Percentiles rank a stretch among this genome's conserved stretches.
Evolutionary conservation across 2,113 vertebrate species (phyloP).

Genomic region (Syngnathoides biaculeatus): DNA sequence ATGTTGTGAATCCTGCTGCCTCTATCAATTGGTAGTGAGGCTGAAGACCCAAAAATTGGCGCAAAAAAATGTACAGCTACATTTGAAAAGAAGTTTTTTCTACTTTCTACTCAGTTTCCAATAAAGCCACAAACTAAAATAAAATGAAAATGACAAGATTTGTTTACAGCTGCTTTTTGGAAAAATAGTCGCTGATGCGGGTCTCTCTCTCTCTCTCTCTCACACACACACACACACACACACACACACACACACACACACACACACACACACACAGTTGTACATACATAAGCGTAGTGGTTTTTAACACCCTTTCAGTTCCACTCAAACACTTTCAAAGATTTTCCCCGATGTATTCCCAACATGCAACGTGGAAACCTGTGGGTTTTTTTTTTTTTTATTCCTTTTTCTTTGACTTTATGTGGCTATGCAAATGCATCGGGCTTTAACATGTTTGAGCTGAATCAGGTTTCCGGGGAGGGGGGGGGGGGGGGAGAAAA

Average conservation of each 20-base stretch:
- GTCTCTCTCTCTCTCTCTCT: too few species aligned
- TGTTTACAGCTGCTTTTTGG: too few species aligned
- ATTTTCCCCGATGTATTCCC: conserved; percentile 10
- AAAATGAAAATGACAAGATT: too few species aligned
- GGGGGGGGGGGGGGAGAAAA: conserved; percentile 31
- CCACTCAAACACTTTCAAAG: conserved; percentile 16
- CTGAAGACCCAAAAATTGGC: too few species aligned
- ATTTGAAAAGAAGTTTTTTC: too few species aligned
- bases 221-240: conserved; percentile 32
- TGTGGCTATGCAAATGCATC: conserved; percentile 42
- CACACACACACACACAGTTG: too few species aligned
- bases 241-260: conserved; percentile 27
- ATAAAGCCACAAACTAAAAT: too few species aligned
- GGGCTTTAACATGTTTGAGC: conserved; percentile 39
- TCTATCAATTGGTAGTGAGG: too few species aligned
- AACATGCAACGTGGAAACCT: conserved; percentile 13
- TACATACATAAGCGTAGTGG: conserved; percentile 44
- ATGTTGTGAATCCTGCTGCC: too few species aligned
- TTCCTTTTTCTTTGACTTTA: neutral
- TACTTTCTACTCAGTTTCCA: too few species aligned
- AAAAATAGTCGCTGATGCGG: too few species aligned
- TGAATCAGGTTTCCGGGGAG: conserved; percentile 42
- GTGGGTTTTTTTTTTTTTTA: conserved; percentile 15
- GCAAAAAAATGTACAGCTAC: too few species aligned
- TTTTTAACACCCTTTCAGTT: conserved; percentile 11